phyloP scores from a whole-genome alignment of 2,797 vertebrate genomes.

The Muscicapa striata region DNA sequence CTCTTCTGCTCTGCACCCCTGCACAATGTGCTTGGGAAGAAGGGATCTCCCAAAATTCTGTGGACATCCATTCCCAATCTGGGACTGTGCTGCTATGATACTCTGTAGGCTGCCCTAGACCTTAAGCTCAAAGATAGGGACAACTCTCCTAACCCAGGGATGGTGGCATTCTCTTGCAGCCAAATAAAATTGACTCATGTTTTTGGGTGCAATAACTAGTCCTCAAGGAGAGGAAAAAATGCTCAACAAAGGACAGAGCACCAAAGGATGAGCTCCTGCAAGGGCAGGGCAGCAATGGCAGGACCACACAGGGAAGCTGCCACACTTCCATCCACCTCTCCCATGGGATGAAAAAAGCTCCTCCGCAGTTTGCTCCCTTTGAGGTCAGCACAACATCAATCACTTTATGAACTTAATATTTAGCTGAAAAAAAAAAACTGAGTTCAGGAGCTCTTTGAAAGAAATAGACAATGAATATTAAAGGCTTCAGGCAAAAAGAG shows the following conservation, averaged over 20 bases:
- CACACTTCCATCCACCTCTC: not conserved
- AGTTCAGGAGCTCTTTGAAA: not conserved
- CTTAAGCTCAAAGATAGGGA: not conserved
- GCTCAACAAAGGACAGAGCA: not conserved
- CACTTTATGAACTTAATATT: not conserved
- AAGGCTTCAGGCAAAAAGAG: not conserved
- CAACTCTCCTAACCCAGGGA: not conserved
- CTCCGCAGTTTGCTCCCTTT: not conserved
- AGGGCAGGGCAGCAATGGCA: not conserved
- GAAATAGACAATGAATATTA: not conserved
- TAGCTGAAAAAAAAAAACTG: not conserved
- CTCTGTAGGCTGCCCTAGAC: not conserved
- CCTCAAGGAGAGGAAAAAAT: not conserved
- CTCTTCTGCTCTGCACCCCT: not conserved
- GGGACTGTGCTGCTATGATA: not conserved
- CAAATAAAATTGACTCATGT: not conserved
- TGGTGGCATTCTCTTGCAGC: not conserved
- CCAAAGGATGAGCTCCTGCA: not conserved
- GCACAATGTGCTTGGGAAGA: not conserved
- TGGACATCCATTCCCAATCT: not conserved
- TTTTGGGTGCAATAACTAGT: not conserved
- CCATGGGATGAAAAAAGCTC: not conserved
- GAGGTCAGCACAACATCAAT: not conserved
- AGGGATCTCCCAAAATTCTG: not conserved
- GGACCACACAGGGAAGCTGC: fast-evolving